phyloP scores from a whole-genome alignment of 2,797 vertebrate genomes.

The Sphaeramia orbicularis region DNA sequence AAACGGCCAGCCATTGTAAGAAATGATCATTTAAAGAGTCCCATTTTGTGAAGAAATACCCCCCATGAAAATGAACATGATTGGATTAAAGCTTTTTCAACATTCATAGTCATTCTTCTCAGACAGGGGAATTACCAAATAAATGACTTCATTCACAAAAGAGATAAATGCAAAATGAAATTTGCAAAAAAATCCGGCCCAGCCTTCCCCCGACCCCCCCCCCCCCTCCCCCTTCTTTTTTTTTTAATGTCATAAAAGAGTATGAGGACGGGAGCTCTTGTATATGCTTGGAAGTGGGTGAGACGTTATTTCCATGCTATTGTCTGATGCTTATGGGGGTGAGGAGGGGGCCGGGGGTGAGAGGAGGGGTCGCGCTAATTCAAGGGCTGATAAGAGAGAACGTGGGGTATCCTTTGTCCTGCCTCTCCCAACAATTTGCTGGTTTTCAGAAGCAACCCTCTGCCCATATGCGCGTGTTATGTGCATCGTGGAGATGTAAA shows the following conservation, averaged over 20 bases:
- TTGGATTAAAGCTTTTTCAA: constrained; percentile 70
- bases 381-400: constrained; percentile 79
- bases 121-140: constrained; percentile 58
- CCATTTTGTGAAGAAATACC: constrained; percentile 60
- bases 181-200: constrained; percentile 40
- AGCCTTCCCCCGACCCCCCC: constrained; percentile 2
- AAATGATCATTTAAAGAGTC: constrained; percentile 67
- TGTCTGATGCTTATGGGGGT: constrained; percentile 74
- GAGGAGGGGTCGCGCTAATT: constrained; percentile 77
- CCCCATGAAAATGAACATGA: constrained; percentile 78
- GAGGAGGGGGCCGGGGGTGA: constrained; percentile 39
- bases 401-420: constrained; percentile 80
- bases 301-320: constrained; percentile 80
- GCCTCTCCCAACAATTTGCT: constrained; percentile 79
- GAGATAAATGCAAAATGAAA: constrained; percentile 63
- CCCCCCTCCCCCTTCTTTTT: constrained; percentile 16
- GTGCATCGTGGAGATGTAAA: constrained; percentile 4
- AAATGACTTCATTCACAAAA: constrained; percentile 63
- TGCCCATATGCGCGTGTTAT: constrained; percentile 6
- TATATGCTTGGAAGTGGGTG: constrained; percentile 65
- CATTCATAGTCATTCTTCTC: constrained; percentile 55
- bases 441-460: constrained; percentile 76
- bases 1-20: constrained; percentile 55
- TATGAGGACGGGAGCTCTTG: constrained; percentile 41
- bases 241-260: constrained; percentile 69